phyloP scores from a whole-genome alignment of 2,797 vertebrate genomes.

The Myotis daubentonii region DNA sequence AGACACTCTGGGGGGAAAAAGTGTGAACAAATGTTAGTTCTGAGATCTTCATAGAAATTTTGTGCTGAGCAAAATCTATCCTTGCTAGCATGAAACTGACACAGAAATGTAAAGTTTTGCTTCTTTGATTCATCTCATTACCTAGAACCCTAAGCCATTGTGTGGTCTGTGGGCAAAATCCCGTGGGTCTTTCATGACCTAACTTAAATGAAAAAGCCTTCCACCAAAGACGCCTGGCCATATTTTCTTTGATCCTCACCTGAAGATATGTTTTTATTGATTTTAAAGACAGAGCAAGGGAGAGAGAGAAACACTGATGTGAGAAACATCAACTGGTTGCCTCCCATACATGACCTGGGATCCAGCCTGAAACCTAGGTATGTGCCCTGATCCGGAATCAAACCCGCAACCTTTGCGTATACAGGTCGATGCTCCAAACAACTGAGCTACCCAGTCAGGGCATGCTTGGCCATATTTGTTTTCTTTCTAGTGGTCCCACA shows the following conservation, averaged over 20 bases:
- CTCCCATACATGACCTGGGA: background rate
- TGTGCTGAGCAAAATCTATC: background rate
- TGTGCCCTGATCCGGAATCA: background rate
- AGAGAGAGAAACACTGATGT: background rate
- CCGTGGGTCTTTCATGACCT: background rate
- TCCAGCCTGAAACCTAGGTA: background rate
- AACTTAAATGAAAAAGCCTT: background rate
- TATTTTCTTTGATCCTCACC: background rate
- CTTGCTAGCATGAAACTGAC: background rate
- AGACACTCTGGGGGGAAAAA: background rate
- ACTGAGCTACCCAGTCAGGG: background rate
- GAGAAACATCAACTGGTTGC: background rate
- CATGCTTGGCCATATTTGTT: background rate
- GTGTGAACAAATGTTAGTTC: background rate
- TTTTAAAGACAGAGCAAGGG: background rate
- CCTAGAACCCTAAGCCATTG: background rate
- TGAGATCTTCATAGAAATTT: background rate
- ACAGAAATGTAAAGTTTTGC: background rate
- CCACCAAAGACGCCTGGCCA: background rate
- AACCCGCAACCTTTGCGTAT: background rate
- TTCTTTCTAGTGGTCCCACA: background rate
- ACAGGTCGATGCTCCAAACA: background rate
- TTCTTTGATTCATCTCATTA: background rate
- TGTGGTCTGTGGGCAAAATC: background rate
- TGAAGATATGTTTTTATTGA: background rate